Evolutionary conservation across 2,113 vertebrate species (phyloP), one percentile per base, ranked within the genome.

Genomic region (Dasyprocta punctata): DNA sequence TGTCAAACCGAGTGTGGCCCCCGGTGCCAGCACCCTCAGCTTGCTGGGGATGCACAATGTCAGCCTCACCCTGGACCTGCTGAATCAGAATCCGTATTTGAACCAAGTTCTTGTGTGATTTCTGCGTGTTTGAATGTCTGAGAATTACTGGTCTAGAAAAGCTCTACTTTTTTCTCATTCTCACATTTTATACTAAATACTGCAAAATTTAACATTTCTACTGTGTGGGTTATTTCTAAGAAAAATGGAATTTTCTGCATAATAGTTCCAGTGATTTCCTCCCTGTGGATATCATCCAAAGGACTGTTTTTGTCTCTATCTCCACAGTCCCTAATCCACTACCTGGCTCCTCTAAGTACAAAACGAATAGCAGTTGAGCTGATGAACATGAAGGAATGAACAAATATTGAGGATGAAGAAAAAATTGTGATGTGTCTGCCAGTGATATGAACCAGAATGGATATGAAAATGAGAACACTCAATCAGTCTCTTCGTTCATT

Each of bases 351-450:
- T 38, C 7, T 47, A 38, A 89, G 54, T 58, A 83, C 58, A 81
- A 87, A 90, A 77, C 22, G 63, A 93, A 80, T 20, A 54, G 33
- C 8, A 60, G 69, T 10, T 75, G 60, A 92, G 80, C 8, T 8
- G n/a, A 13, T 86, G 3, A 36, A 89, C 73, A 78, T 90, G 75
- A 28, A 92, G 95, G 75, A 92, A 89, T 36, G 69, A 96, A 92
- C 65, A 60, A 96, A 87, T 85, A 85, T 52, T 67, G 49, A 92
- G 52, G 93, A 96, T 77, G 67, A 94, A 65, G 75, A 87, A 12
- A 63, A 49, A 73, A 82, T 82, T 16, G 20, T 71, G 44, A 63
- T 41, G 1, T 17, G 1, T 85, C 83, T 73, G 33, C 83, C 92
- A 77, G 28, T 24, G 26, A 86, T 60, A 56, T 28, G 52, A 90